Evolutionary conservation across 2,113 vertebrate species (phyloP).

Genomic region (Bambusicola thoracicus): DNA sequence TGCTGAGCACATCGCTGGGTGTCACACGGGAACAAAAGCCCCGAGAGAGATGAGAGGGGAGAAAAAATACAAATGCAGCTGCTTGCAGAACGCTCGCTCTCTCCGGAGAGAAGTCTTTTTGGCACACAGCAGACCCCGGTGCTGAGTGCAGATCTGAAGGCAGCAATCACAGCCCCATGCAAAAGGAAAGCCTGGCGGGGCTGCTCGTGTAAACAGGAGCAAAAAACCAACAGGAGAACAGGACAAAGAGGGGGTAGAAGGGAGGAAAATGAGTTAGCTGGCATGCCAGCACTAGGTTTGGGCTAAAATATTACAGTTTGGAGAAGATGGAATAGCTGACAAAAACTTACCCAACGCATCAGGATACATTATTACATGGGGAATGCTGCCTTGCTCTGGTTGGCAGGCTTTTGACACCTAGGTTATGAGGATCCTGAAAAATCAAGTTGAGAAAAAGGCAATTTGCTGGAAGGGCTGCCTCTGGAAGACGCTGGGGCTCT

Average conservation of each 20-base stretch:
- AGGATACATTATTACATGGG: background rate
- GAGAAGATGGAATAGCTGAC: background rate
- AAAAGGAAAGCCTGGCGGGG: background rate
- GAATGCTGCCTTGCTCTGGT: background rate
- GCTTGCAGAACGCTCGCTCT: background rate
- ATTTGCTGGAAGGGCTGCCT: background rate
- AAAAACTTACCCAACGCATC: background rate
- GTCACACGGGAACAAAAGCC: background rate
- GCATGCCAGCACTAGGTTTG: background rate
- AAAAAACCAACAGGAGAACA: background rate
- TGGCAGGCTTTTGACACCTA: background rate
- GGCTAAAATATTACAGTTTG: background rate
- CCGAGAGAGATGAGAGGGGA: background rate
- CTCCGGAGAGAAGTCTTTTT: background rate
- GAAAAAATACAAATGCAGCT: background rate
- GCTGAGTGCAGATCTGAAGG: rapidly evolving
- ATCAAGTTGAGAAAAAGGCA: background rate
- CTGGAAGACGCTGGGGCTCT: background rate
- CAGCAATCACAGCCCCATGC: rapidly evolving
- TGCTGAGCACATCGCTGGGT: background rate
- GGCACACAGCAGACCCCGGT: background rate
- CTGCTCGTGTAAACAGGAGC: background rate
- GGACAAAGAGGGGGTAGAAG: background rate
- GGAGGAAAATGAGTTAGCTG: background rate
- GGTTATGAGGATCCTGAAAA: background rate